These are phyloP conservation scores for Thunnus albacares DNA, from an alignment of 2,797 vertebrate species.

Conservation along the genomic window DNA sequence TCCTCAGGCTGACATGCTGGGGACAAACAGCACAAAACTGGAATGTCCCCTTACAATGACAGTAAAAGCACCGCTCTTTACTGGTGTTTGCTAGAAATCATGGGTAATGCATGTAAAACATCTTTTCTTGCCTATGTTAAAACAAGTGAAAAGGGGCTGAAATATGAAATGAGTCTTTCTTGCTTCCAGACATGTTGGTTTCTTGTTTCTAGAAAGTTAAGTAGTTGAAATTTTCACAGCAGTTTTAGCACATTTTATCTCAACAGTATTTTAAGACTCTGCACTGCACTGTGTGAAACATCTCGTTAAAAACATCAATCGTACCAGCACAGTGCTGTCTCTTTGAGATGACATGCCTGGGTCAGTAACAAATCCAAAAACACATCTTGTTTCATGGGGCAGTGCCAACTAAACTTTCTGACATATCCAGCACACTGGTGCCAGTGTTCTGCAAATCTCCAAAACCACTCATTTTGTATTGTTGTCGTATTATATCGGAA, in stretches of 20 bases:
- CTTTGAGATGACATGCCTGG: neutral
- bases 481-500: neutral
- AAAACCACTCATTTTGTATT: neutral
- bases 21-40: conserved; percentile 26
- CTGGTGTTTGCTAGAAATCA: neutral
- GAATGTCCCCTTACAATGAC: neutral
- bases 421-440: neutral
- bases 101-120: neutral
- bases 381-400: neutral
- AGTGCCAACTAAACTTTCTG: neutral
- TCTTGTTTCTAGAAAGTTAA: neutral
- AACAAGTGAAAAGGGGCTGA: neutral
- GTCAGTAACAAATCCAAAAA: neutral
- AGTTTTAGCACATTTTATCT: no score
- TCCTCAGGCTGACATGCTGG: conserved; percentile 18
- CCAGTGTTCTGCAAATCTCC: no score
- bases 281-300: neutral
- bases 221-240: neutral
- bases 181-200: neutral
- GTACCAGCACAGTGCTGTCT: neutral
- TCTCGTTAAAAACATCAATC: neutral
- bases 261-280: no score
- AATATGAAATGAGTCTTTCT: neutral
- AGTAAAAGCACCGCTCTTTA: neutral
- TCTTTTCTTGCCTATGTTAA: neutral